Conservation (phyloP, 2,113 vertebrate genomes). For the Hippolais icterina region DNA sequence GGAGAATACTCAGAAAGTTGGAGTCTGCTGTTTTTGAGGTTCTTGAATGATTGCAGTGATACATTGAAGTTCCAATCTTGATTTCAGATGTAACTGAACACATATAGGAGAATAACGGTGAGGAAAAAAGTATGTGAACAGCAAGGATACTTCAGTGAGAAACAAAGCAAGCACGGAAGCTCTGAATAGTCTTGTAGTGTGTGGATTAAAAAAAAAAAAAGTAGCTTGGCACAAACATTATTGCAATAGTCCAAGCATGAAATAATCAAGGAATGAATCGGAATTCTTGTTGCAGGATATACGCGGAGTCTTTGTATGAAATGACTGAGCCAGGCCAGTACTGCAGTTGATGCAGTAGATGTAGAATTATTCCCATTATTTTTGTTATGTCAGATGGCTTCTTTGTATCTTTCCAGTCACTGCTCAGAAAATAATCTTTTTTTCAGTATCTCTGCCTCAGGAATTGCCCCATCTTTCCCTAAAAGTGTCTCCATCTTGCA, state of each 20-base stretch:
- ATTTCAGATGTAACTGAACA: background rate
- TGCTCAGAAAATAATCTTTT: background rate
- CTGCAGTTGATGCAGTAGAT: background rate
- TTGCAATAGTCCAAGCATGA: slow-evolving; percentile 1
- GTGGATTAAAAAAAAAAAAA: background rate
- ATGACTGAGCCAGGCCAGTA: background rate
- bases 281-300: background rate
- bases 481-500: background rate
- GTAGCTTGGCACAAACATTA: background rate
- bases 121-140: background rate
- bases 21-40: background rate
- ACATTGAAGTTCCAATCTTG: background rate
- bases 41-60: background rate
- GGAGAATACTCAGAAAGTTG: background rate
- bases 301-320: background rate
- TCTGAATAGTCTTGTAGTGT: background rate
- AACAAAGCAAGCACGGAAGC: background rate
- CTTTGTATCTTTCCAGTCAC: background rate
- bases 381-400: background rate
- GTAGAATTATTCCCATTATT: background rate
- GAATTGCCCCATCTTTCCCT: background rate
- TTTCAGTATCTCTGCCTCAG: background rate
- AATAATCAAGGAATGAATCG: slow-evolving; percentile 21
- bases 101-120: background rate
- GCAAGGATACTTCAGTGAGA: background rate